Percentiles rank a stretch among this genome's conserved stretches.
phyloP scores from a whole-genome alignment of 2,888 invertebrate genomes.

The Ophion costatus region DNA sequence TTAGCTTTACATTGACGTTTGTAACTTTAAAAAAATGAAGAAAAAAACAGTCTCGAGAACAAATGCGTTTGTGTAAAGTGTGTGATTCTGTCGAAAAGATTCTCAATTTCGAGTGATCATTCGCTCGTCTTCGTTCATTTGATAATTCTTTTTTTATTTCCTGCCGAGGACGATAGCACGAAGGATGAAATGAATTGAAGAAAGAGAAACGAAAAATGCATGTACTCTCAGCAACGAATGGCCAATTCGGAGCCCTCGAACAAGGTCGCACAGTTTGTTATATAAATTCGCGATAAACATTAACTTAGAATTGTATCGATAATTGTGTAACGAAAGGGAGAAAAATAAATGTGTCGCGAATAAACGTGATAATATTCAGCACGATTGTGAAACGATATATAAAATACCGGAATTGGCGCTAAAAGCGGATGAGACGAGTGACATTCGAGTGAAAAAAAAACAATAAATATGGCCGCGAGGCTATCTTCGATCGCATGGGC shows the following conservation, averaged over 20 bases:
- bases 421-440: background rate
- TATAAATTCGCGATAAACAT: constrained; percentile 54
- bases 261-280: constrained; percentile 66
- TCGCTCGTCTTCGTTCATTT: background rate
- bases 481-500: constrained; percentile 47
- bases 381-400: constrained; percentile 40
- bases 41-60: background rate
- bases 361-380: constrained; percentile 21
- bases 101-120: background rate
- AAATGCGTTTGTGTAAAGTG: background rate
- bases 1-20: constrained; percentile 82
- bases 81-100: constrained; percentile 2
- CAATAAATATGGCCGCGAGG: constrained; percentile 27
- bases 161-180: constrained; percentile 9
- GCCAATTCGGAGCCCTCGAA: constrained; percentile 62
- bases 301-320: constrained; percentile 36
- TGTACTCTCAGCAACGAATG: constrained; percentile 64
- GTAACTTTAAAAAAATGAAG: constrained; percentile 64
- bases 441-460: constrained; percentile 16
- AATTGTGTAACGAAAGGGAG: constrained; percentile 24
- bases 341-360: constrained; percentile 21
- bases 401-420: constrained; percentile 14
- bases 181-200: constrained; percentile 11
- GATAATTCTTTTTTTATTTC: constrained; percentile 10
- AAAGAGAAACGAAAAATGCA: constrained; percentile 8